A percentile compares a stretch with the other conserved stretches of the same genome.
Conservation (phyloP, 2,888 invertebrate species). For the Asteroscopus sphinx region DNA sequence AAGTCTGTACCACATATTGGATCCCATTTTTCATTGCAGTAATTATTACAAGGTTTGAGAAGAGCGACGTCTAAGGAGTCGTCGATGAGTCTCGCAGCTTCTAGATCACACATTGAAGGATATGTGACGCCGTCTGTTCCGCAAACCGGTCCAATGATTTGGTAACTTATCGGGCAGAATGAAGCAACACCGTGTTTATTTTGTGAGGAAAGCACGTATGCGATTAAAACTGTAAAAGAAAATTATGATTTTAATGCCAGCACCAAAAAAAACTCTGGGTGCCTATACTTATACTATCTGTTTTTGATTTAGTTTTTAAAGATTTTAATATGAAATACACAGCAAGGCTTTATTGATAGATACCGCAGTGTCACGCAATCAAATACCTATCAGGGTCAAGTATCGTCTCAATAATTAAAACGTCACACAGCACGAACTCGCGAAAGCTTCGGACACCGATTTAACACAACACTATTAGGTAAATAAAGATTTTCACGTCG, state of each 20-base stretch:
- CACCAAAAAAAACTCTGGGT: neutral
- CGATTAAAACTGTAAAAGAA: constrained; percentile 31
- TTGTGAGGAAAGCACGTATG: constrained; percentile 8
- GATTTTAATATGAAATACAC: neutral
- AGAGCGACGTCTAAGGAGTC: constrained; percentile 48
- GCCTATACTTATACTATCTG: neutral
- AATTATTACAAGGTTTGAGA: constrained; percentile 44
- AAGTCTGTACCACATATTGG: constrained; percentile 57
- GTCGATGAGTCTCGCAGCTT: constrained; percentile 44
- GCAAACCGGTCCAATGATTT: constrained; percentile 51
- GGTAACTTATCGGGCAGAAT: constrained; percentile 51
- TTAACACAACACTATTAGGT: constrained; percentile 23
- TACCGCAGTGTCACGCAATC: constrained; percentile 7
- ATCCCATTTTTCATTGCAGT: constrained; percentile 52
- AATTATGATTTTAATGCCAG: neutral
- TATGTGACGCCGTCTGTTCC: constrained; percentile 57
- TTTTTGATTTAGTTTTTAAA: neutral
- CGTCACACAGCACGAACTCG: constrained; percentile 7
- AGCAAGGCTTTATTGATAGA: neutral
- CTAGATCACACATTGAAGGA: constrained; percentile 53
- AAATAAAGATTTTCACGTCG: no score
- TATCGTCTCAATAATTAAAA: constrained; percentile 7
- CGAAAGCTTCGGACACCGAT: constrained; percentile 12
- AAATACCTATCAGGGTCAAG: constrained; percentile 11
- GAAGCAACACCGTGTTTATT: constrained; percentile 9